A percentile compares a stretch with the other conserved stretches of the same genome.
Evolutionary conservation across 92 coral and sea anemone genomes (phyloP).

Genomic region (Phenganax marumi): DNA sequence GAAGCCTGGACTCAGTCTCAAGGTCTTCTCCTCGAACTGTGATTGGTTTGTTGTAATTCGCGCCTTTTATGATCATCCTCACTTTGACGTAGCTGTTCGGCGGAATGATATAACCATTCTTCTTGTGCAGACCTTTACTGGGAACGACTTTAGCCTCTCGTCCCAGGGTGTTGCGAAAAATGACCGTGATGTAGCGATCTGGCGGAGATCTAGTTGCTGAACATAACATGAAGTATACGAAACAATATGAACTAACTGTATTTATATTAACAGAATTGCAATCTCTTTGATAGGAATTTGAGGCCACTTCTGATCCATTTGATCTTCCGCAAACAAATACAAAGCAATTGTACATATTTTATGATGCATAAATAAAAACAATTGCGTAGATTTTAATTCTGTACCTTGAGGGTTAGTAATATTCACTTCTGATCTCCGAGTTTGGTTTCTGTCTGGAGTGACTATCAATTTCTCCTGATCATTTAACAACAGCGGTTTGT

Average conservation of each 20-base stretch:
- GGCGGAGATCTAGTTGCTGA: constrained; percentile 58
- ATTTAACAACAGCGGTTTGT: constrained; percentile 72
- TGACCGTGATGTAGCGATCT: constrained; percentile 70
- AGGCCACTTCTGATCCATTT: not conserved
- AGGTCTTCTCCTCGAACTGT: constrained; percentile 75
- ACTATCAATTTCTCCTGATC: constrained; percentile 66
- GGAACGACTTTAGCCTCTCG: constrained; percentile 74
- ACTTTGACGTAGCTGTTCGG: constrained; percentile 64
- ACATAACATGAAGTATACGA: not conserved
- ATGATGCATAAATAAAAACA: no score
- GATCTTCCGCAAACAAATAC: not conserved
- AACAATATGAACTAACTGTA: not conserved
- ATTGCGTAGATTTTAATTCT: not conserved
- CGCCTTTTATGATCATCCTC: constrained; percentile 75
- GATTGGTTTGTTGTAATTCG: constrained; percentile 61
- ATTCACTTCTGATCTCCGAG: constrained; percentile 55
- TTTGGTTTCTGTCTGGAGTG: constrained; percentile 60
- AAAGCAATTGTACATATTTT: not conserved
- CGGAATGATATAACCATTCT: constrained; percentile 68
- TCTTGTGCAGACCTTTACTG: constrained; percentile 68
- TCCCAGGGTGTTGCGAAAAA: constrained; percentile 75
- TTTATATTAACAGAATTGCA: constrained; percentile 18
- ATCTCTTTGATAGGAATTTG: constrained; percentile 18
- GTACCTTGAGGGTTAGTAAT: constrained; percentile 71
- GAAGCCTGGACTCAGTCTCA: constrained; percentile 67